Evolutionary conservation across 2,888 invertebrate genomes (phyloP).

Genomic region (Trissoscelio sp.): DNA sequence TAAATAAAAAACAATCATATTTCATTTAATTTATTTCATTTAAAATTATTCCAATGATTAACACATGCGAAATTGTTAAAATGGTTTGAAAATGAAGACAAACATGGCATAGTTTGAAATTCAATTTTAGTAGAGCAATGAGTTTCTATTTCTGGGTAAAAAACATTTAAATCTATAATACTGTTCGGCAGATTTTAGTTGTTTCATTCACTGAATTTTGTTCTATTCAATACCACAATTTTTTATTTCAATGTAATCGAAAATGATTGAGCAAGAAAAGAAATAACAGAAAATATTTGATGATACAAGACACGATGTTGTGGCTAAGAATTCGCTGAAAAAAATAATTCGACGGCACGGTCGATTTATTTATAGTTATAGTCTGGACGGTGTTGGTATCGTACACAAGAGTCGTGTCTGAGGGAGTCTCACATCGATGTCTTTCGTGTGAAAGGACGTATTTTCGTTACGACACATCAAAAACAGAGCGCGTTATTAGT

Average conservation of each 20-base stretch:
- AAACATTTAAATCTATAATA: no score
- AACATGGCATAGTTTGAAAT: neutral
- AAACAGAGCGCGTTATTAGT: slow-evolving; percentile 62
- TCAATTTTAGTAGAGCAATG: neutral
- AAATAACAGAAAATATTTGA: slow-evolving; percentile 40
- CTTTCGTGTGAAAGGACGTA: slow-evolving; percentile 73
- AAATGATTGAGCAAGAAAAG: slow-evolving; percentile 16
- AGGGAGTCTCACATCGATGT: slow-evolving; percentile 53
- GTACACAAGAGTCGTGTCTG: slow-evolving; percentile 30
- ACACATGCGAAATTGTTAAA: neutral
- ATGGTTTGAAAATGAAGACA: neutral
- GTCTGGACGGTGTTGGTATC: slow-evolving; percentile 52
- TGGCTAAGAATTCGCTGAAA: slow-evolving; percentile 50
- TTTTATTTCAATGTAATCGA: slow-evolving; percentile 4
- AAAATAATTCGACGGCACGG: slow-evolving; percentile 59
- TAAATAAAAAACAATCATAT: neutral
- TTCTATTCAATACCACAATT: neutral
- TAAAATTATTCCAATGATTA: neutral
- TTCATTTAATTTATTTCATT: neutral
- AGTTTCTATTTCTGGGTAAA: no score
- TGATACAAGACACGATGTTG: slow-evolving; percentile 37
- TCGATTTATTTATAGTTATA: slow-evolving; percentile 67
- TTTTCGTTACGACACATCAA: slow-evolving; percentile 74
- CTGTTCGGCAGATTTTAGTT: no score
- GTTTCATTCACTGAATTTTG: neutral